Conservation (phyloP, 2,797 vertebrate species). For the Muscicapa comitata region DNA sequence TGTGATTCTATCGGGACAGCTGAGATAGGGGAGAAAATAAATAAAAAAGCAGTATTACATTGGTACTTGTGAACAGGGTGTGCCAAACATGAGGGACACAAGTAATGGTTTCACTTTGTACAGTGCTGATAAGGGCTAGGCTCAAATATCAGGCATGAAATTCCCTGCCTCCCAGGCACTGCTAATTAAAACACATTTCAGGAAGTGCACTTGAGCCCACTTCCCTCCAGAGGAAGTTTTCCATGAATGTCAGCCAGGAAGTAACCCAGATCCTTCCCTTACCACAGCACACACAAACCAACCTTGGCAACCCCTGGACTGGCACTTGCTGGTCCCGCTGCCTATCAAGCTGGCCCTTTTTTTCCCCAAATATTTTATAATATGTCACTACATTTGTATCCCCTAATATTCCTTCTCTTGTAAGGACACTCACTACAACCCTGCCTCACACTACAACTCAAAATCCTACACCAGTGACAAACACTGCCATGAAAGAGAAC, state of each 20-base stretch:
- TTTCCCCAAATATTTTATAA: not conserved
- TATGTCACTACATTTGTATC: not conserved
- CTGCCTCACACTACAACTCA: not conserved
- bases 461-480: not conserved
- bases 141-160: not conserved
- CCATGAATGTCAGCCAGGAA: not conserved
- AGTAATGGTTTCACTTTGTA: not conserved
- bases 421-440: not conserved
- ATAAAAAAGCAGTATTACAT: accelerated
- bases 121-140: not conserved
- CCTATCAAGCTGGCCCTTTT: not conserved
- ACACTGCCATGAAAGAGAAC: not conserved
- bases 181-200: not conserved
- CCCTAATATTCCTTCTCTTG: not conserved
- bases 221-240: not conserved
- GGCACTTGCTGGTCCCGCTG: not conserved
- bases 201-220: not conserved
- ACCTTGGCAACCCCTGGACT: not conserved
- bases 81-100: not conserved
- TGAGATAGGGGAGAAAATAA: not conserved
- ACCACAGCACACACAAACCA: not conserved
- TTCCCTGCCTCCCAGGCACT: not conserved
- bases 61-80: not conserved
- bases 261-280: not conserved
- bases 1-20: not conserved